Percentiles rank a stretch among this genome's conserved stretches.
Evolutionary conservation across 2,888 invertebrate species (phyloP).

Genomic region (Ectemnius lituratus): DNA sequence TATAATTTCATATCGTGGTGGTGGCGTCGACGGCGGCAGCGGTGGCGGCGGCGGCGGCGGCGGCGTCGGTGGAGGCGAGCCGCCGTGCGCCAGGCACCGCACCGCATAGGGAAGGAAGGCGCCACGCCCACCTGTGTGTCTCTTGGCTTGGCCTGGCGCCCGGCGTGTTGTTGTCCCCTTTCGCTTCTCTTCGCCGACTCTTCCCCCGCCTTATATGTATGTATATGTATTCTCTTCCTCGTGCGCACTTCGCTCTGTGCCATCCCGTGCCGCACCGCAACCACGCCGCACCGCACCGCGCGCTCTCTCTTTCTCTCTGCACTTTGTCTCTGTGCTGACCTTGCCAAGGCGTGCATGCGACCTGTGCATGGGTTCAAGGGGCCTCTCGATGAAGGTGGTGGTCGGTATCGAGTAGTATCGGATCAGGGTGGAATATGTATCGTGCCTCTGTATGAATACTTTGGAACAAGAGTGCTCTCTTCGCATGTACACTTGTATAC

Average conservation of each 20-base stretch:
- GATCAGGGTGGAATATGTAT: no score
- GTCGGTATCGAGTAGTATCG: no score
- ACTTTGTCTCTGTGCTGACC: background rate
- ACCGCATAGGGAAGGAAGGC: slow-evolving; percentile 68
- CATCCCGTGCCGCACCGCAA: slow-evolving; percentile 9
- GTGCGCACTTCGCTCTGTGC: slow-evolving; percentile 1
- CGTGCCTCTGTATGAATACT: no score
- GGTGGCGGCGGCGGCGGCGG: no score
- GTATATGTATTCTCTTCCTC: no score
- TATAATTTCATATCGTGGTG: slow-evolving; percentile 65
- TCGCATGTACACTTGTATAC: no score
- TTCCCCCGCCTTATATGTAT: slow-evolving; percentile 28
- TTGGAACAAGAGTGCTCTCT: no score
- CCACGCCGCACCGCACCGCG: background rate
- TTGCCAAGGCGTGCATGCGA: no score
- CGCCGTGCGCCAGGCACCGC: slow-evolving; percentile 29
- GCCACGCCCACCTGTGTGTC: slow-evolving; percentile 75
- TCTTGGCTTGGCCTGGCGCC: slow-evolving; percentile 61
- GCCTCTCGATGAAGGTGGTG: no score
- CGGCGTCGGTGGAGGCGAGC: slow-evolving; percentile 20
- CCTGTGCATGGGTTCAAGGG: no score
- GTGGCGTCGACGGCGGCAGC: slow-evolving; percentile 11
- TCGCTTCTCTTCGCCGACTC: slow-evolving; percentile 47
- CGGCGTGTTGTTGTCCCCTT: slow-evolving; percentile 52
- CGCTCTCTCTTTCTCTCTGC: no score